Percentiles rank a stretch among this genome's conserved stretches.
Evolutionary conservation across 53 echinoderm and acorn worm species (phyloP).

Genomic region (Paelopatides confundens): DNA sequence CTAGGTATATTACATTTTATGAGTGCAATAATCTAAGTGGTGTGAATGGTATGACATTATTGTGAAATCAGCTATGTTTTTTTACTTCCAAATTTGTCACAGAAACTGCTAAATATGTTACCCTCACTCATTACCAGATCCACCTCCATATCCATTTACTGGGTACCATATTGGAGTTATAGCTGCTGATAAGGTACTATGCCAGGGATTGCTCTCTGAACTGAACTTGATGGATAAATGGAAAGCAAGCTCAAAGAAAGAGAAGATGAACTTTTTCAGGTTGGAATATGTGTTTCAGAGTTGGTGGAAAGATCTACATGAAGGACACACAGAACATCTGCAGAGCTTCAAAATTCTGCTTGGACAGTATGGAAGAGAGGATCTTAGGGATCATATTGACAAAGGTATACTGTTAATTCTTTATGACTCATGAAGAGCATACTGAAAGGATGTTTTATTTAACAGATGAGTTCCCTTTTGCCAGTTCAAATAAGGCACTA

Average conservation of each 20-base stretch:
- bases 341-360: background rate
- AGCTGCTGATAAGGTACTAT: background rate
- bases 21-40: too few relatives aligned
- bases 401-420: constrained; percentile 16
- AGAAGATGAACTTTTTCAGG: background rate
- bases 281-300: background rate
- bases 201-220: background rate
- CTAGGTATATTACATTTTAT: too few relatives aligned
- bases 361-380: background rate
- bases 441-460: too few relatives aligned
- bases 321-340: background rate
- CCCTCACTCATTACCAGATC: too few relatives aligned
- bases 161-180: background rate
- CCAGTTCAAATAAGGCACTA: too few relatives aligned
- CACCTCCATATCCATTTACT: background rate
- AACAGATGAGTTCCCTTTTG: too few relatives aligned
- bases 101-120: too few relatives aligned
- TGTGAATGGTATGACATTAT: too few relatives aligned
- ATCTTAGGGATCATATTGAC: constrained; percentile 8
- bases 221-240: background rate
- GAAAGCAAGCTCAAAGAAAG: background rate
- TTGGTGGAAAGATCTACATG: background rate
- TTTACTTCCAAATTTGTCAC: too few relatives aligned
- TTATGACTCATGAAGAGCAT: too few relatives aligned
- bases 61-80: too few relatives aligned